Evolutionary conservation across 2,113 vertebrate genomes (phyloP).

Genomic region (Casuarius casuarius): DNA sequence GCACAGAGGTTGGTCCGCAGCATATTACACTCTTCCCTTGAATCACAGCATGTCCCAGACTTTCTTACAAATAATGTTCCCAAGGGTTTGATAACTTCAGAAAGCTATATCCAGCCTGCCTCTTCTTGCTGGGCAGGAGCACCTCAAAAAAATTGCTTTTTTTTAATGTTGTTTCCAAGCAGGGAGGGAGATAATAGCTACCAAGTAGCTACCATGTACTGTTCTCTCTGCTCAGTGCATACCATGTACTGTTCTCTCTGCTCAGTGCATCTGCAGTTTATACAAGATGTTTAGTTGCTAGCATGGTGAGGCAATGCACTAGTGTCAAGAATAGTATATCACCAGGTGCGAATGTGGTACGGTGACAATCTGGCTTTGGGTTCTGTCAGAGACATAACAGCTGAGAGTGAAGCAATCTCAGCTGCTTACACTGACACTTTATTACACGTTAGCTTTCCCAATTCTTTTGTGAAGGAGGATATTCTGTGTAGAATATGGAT

Average conservation of each 20-base stretch:
- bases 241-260: background rate
- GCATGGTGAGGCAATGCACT: background rate
- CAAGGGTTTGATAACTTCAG: background rate
- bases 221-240: fast-evolving
- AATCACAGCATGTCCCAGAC: too few relatives aligned
- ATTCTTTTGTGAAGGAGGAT: background rate
- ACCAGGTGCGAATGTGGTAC: background rate
- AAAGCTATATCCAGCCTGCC: background rate
- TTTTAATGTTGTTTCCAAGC: background rate
- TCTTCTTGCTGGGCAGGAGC: background rate
- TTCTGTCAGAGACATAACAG: background rate
- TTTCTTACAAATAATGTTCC: background rate
- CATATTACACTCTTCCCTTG: fast-evolving
- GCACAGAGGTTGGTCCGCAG: background rate
- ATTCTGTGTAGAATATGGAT: background rate
- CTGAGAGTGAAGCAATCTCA: fast-evolving
- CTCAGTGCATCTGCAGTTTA: fast-evolving
- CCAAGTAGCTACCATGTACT: background rate
- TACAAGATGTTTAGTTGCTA: background rate
- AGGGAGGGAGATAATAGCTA: background rate
- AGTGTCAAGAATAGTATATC: background rate
- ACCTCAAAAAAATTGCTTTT: background rate
- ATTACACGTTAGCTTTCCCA: background rate
- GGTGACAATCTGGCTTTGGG: background rate
- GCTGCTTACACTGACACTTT: background rate